A percentile compares a stretch with the other conserved stretches of the same genome.
Conservation (phyloP, 2,888 invertebrate species). For the Lysandra bellargus region DNA sequence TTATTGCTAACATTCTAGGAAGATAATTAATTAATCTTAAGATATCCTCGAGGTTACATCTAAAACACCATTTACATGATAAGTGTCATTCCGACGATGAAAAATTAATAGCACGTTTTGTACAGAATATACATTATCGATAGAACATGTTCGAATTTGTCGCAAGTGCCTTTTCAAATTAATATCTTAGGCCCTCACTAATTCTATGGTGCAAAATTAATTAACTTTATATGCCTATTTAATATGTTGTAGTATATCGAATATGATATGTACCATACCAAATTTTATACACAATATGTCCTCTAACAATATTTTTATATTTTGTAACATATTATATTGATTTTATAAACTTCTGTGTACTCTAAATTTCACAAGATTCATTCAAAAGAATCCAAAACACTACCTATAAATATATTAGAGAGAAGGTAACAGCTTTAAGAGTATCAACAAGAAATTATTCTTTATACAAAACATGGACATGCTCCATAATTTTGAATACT, state of each 20-base stretch:
- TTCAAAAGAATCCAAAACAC: conserved; percentile 14
- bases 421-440: conserved; percentile 36
- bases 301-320: conserved; percentile 20
- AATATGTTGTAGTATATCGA: conserved; percentile 14
- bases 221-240: conserved; percentile 42
- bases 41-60: neutral
- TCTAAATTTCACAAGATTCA: conserved; percentile 1
- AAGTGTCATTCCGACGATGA: neutral
- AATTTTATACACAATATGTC: conserved; percentile 14
- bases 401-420: conserved; percentile 22
- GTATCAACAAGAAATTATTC: conserved; percentile 39
- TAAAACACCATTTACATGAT: conserved; percentile 18
- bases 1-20: conserved; percentile 66
- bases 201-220: conserved; percentile 60
- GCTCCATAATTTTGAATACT: neutral
- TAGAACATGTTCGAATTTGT: conserved; percentile 16
- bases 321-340: neutral
- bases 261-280: conserved; percentile 16
- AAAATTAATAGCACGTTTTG: neutral
- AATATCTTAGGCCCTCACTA: conserved; percentile 37
- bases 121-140: conserved; percentile 10
- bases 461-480: conserved; percentile 29
- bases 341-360: conserved; percentile 1
- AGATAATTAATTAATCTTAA: conserved; percentile 30
- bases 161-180: conserved; percentile 40